Evolutionary conservation across 2,797 vertebrate genomes (phyloP).

Genomic region (Vipera latastei): DNA sequence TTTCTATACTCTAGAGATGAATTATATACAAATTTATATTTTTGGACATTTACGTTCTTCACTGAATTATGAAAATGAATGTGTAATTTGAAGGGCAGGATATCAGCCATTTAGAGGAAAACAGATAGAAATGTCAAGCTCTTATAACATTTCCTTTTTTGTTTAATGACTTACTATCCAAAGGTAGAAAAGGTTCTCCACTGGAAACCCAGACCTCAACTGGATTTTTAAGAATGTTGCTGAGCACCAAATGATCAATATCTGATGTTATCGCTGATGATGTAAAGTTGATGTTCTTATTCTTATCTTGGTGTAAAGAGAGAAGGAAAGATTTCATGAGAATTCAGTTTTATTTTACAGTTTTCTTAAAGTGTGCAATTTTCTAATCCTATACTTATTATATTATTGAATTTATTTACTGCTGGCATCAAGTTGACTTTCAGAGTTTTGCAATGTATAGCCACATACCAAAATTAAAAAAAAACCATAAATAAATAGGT

Average conservation of each 20-base stretch:
- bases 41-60: not conserved
- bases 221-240: slow-evolving; percentile 56
- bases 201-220: slow-evolving; percentile 69
- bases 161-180: slow-evolving; percentile 51
- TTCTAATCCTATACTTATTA: not conserved
- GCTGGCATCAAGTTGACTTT: not conserved
- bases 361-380: not conserved
- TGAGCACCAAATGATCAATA: slow-evolving; percentile 55
- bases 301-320: slow-evolving; percentile 43
- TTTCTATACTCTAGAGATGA: not conserved
- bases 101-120: not conserved
- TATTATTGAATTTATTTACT: not conserved
- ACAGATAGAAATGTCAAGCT: not conserved
- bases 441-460: not conserved
- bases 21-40: not conserved
- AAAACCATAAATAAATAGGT: not conserved
- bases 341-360: not conserved
- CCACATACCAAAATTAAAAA: not conserved
- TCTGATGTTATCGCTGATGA: slow-evolving; percentile 19
- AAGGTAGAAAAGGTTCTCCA: slow-evolving; percentile 67
- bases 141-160: not conserved
- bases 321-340: slow-evolving; percentile 24
- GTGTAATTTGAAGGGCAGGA: not conserved
- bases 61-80: not conserved
- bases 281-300: slow-evolving; percentile 19